Evolutionary conservation across 2,888 invertebrate species (phyloP).

Genomic region (Calameuta filiformis): DNA sequence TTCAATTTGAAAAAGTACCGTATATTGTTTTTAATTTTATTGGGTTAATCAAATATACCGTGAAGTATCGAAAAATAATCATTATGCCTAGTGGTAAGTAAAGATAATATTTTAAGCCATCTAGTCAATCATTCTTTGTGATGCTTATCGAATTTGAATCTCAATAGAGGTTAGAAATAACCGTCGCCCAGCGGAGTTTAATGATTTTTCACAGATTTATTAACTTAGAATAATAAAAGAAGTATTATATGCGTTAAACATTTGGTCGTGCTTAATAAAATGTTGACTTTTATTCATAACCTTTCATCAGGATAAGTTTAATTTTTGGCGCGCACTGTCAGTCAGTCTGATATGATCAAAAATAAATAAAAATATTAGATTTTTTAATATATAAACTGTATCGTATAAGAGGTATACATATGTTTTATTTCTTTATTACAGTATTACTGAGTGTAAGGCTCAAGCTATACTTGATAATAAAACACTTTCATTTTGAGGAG

Average conservation of each 20-base stretch:
- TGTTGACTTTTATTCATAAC: background rate
- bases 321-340: background rate
- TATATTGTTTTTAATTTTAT: background rate
- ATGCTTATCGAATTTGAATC: background rate
- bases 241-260: background rate
- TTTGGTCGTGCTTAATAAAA: background rate
- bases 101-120: background rate
- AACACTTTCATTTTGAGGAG: slow-evolving; percentile 55
- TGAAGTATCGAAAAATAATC: background rate
- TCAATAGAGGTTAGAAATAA: slow-evolving; percentile 21
- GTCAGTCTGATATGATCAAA: background rate
- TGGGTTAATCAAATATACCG: background rate
- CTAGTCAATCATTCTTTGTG: background rate
- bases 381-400: background rate
- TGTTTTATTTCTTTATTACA: background rate
- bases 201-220: background rate
- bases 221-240: background rate
- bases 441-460: slow-evolving; percentile 15
- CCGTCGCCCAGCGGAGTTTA: background rate
- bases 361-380: background rate
- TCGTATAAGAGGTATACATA: background rate
- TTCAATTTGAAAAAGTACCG: background rate
- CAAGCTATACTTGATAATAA: slow-evolving; percentile 35
- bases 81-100: background rate
- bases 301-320: background rate